Evolutionary conservation across 2,888 invertebrate species (phyloP).

Genomic region (Ormyrus pomaceus): DNA sequence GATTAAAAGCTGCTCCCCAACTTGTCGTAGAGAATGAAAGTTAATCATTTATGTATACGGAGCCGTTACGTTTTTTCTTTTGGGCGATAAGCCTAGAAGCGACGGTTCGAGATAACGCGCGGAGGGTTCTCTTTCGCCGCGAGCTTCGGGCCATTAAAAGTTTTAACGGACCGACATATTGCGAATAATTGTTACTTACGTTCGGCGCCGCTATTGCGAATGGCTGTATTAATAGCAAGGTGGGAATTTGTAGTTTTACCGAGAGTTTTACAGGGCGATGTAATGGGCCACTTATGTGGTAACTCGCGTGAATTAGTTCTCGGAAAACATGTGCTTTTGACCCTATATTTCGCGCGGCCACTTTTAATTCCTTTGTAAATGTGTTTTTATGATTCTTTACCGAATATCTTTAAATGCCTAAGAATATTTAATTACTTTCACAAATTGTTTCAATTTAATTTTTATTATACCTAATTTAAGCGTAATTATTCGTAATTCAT

Average conservation of each 20-base stretch:
- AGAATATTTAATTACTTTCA: too few species aligned
- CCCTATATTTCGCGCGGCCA: too few species aligned
- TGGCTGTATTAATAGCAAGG: slow-evolving; percentile 13
- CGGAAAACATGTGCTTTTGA: neutral
- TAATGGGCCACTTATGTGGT: neutral
- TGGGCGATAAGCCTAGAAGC: too few species aligned
- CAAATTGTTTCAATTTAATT: too few species aligned
- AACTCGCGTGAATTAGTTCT: neutral
- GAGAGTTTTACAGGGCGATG: neutral
- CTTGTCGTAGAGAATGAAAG: too few species aligned
- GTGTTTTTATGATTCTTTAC: too few species aligned
- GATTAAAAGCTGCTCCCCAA: slow-evolving; percentile 3
- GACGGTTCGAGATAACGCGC: neutral
- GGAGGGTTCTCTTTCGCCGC: neutral
- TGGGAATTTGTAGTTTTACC: slow-evolving; percentile 2
- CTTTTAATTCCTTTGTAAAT: too few species aligned
- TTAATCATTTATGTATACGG: too few species aligned
- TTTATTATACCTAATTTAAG: too few species aligned
- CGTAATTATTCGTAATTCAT: too few species aligned
- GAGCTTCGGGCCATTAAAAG: slow-evolving; percentile 19
- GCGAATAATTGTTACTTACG: slow-evolving; percentile 11
- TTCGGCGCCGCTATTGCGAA: neutral
- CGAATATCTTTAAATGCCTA: too few species aligned
- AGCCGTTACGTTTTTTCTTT: too few species aligned
- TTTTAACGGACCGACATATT: slow-evolving; percentile 30